Percentiles rank a stretch among this genome's conserved stretches.
These are phyloP conservation scores for Lucilia cuprina DNA, from an alignment of 1,140 invertebrate species.

Conservation along the genomic window DNA sequence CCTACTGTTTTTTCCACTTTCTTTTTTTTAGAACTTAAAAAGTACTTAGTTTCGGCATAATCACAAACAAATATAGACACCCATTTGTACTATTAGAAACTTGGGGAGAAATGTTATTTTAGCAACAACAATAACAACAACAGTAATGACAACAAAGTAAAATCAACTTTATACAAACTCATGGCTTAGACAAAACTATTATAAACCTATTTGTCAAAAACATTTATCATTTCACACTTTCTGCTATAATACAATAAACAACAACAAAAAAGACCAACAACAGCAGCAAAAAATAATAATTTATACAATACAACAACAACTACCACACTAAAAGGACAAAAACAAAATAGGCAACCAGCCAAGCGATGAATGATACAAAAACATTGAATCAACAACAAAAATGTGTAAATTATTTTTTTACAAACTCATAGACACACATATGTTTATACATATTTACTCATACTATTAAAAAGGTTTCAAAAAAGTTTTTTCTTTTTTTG, in stretches of 20 bases:
- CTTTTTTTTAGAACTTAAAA: neutral
- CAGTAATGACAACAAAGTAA: constrained; percentile 3
- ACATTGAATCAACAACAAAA: neutral
- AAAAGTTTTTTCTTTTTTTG: too few relatives aligned
- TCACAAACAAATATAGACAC: neutral
- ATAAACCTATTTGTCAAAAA: constrained; percentile 31
- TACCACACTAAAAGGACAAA: neutral
- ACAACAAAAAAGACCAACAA: neutral
- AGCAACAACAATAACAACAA: constrained; percentile 4
- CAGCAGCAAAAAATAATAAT: constrained; percentile 3
- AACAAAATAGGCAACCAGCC: neutral
- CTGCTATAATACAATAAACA: neutral
- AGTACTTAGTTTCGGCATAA: constrained; percentile 7
- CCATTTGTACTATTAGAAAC: neutral
- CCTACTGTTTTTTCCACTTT: too few relatives aligned
- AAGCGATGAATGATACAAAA: constrained; percentile 2
- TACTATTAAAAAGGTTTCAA: too few relatives aligned
- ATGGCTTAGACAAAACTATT: constrained; percentile 32
- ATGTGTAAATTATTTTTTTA: constrained; percentile 5
- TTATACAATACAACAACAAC: neutral
- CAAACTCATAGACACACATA: neutral
- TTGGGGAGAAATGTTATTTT: neutral
- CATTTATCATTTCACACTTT: constrained; percentile 33
- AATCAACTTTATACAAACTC: constrained; percentile 24
- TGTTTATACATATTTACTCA: neutral